phyloP scores from a whole-genome alignment of 2,888 invertebrate genomes.

The Ophion obscuratus region DNA sequence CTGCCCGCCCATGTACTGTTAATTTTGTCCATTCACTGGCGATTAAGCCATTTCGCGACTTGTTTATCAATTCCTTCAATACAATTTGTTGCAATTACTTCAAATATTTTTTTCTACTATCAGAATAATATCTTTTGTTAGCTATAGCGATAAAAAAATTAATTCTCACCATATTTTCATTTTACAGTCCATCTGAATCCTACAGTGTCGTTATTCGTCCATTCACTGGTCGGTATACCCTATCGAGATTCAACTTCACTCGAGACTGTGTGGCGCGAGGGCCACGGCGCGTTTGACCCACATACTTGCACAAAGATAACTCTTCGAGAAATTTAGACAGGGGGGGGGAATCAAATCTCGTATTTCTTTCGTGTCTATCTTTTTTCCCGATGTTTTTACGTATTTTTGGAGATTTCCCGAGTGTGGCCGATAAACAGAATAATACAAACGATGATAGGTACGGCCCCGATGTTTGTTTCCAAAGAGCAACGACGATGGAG shows the following conservation, averaged over 20 bases:
- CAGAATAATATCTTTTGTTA: too few species aligned
- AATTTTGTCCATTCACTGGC: too few species aligned
- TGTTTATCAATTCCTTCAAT: too few species aligned
- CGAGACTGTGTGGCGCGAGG: slow-evolving; percentile 14
- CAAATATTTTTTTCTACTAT: too few species aligned
- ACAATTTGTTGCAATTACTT: too few species aligned
- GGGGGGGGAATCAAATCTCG: neutral
- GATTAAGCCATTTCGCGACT: too few species aligned
- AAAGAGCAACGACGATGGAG: slow-evolving; percentile 36
- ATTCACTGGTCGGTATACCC: too few species aligned
- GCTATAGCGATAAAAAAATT: too few species aligned
- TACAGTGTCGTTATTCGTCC: too few species aligned
- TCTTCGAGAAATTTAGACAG: neutral
- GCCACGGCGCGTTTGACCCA: slow-evolving; percentile 36
- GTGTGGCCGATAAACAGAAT: slow-evolving; percentile 14
- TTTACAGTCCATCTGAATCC: too few species aligned
- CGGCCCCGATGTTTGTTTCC: slow-evolving; percentile 38
- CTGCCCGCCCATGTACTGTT: too few species aligned
- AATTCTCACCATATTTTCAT: too few species aligned
- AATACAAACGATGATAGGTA: slow-evolving; percentile 29
- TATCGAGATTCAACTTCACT: slow-evolving; percentile 39
- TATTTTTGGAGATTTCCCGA: slow-evolving; percentile 24
- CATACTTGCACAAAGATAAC: slow-evolving; percentile 16
- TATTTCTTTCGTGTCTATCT: slow-evolving; percentile 28
- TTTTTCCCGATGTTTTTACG: slow-evolving; percentile 4